phyloP scores from a whole-genome alignment of 2,797 vertebrate genomes.

The Argyrosomus regius region DNA sequence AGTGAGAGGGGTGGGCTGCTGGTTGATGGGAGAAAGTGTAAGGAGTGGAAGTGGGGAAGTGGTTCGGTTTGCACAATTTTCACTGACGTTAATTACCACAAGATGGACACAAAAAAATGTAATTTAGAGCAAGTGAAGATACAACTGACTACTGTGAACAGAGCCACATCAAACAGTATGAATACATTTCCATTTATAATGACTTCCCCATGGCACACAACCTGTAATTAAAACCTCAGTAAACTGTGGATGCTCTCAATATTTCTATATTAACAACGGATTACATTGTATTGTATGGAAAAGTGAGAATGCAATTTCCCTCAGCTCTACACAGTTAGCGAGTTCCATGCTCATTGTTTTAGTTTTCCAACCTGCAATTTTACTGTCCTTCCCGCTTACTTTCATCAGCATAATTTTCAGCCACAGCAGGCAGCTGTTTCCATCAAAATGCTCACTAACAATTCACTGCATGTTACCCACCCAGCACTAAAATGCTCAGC shows the following conservation, averaged over 20 bases:
- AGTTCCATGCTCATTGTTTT: not conserved
- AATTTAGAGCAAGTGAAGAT: not conserved
- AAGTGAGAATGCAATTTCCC: too few species aligned
- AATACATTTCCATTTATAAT: not conserved
- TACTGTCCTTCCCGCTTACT: too few species aligned
- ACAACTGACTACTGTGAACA: not conserved
- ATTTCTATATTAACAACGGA: not conserved
- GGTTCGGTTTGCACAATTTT: slow-evolving; percentile 19
- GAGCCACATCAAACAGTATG: not conserved
- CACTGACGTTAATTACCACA: not conserved
- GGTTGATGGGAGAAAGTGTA: slow-evolving; percentile 17
- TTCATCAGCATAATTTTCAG: not conserved
- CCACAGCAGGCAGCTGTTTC: not conserved
- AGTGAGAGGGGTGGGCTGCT: slow-evolving; percentile 16
- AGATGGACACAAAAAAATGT: not conserved
- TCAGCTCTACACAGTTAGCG: too few species aligned
- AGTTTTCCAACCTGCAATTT: not conserved
- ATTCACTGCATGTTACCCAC: not conserved
- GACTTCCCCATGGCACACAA: not conserved
- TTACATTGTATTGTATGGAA: not conserved
- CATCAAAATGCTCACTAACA: not conserved
- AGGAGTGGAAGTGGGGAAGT: slow-evolving; percentile 17
- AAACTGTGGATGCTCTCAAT: not conserved
- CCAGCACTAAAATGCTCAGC: not conserved
- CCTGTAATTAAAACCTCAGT: not conserved